Base-by-base conservation (phyloP, 2,797 vertebrate species). In the Euthynnus affinis region DNA sequence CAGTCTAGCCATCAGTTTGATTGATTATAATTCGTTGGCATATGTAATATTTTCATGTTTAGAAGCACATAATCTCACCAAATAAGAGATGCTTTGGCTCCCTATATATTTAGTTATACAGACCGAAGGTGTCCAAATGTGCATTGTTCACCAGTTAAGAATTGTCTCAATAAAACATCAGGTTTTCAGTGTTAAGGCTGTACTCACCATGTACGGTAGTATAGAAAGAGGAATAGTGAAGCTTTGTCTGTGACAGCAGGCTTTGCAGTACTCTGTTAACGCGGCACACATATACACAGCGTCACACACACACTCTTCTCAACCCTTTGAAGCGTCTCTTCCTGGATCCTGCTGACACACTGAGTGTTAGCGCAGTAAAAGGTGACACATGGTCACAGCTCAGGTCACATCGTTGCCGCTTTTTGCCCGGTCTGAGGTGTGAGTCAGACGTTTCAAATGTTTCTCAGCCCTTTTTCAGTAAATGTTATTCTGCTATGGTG, bases 311-410 rank as follows among this genome's bases (percentile, higher is more conserved):
- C 60, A 52, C 51, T 71, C 40, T 53, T 23, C 66, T 42, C 6
- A 3, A 37, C 44, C 79, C 84, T 90, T 89, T 93, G 80, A 89
- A 87, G 81, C 32, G 9, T 71, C 71, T 80, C 80, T 86, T 88
- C 85, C 83, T 87, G 84, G 72, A 49, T 71, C 34, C 73, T 61
- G 71, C 46, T 78, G 62, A 58, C 82, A 77, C 76, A 55, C 66
- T 48, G 68, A 68, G 81, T 82, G 80, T 85, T 68, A 78, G 68
- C 23, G 83, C 82, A 80, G 82, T 89, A 87, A 93, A 91, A 90
- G 72, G 75, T 76, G 90, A 88, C 90, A 86, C 83, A 80, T 90
- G 81, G 77, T 81, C 76, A 68, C 75, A 76, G 72, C 73, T 87
- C 72, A 80, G 71, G 58, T 60, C 71, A 32, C 29, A 53, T 72